Evolutionary conservation across 2,113 vertebrate genomes (phyloP).

Genomic region (Urocynchramus pylzowi): DNA sequence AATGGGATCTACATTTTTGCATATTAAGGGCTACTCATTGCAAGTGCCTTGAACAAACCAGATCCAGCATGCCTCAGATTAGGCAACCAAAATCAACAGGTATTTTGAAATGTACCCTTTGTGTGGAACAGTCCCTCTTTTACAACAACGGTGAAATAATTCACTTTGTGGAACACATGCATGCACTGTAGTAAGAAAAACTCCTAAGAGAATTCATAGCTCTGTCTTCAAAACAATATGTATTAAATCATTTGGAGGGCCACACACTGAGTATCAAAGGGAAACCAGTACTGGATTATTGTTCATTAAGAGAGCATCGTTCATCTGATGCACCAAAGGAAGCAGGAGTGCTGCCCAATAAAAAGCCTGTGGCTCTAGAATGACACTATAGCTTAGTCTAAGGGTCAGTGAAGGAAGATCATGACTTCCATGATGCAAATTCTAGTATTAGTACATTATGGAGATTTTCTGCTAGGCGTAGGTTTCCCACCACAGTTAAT

Average conservation of each 20-base stretch:
- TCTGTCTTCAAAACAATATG: conserved; percentile 23
- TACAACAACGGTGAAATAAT: neutral
- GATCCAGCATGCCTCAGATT: neutral
- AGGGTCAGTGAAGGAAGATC: neutral
- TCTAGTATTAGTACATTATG: neutral
- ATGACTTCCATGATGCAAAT: neutral
- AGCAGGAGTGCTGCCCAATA: neutral
- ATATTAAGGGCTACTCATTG: neutral
- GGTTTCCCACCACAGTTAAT: neutral
- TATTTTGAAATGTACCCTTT: neutral
- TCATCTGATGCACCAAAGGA: neutral
- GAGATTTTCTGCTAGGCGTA: neutral
- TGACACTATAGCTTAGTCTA: neutral
- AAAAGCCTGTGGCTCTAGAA: neutral
- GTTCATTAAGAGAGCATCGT: neutral
- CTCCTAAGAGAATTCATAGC: conserved; percentile 2
- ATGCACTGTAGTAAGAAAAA: neutral
- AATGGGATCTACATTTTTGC: neutral
- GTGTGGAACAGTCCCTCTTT: neutral
- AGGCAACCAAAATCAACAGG: neutral
- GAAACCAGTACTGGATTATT: neutral
- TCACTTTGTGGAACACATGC: neutral
- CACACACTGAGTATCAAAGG: conserved; percentile 32
- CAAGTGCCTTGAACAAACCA: neutral
- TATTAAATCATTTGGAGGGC: conserved; percentile 39